Base-by-base conservation (phyloP, 2,113 vertebrate genomes). In the Irena cyanogastra region DNA sequence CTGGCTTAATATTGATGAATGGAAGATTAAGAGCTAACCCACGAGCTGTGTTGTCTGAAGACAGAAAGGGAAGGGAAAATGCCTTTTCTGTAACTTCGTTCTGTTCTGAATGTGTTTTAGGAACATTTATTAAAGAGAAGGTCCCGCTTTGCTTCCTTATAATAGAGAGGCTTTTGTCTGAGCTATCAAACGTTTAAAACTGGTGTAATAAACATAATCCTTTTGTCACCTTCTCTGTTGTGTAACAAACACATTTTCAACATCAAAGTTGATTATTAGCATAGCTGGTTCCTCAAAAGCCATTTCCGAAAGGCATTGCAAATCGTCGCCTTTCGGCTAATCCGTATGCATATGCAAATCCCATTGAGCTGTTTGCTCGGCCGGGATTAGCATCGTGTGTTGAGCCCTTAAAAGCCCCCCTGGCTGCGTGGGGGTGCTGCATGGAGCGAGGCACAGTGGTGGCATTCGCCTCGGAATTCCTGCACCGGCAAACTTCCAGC, bases 221-320 rank as follows among this genome's bases (percentile, higher is more conserved):
- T 49, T 94, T 89, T 88, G 93, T 94, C 81, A 33, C 6, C 17
- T 35, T 13, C 56, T 95, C 68, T 64, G 87, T 86, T 93, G 92
- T 90, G 69, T 42, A 86, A 83, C 83, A 92, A 85, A 78, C 76
- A 53, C 63, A 1, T 66, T 94, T 87, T 23, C 56, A 78, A 47
- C 85, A 92, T 94, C 87, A 94, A 94, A 95, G 93, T 87, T 75
- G 60, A 35, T 81, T 35, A 89, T 93, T 94, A 91, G 83, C 95
- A 90, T 93, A 68, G 76, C 81, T 81, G 78, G 56, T 69, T 86
- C 87, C 89, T 96, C 87, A 71, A 57, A 95, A 88, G 80, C 6
- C 2, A 2, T 45, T 85, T 74, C 66, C 20, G 22, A 83, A 71
- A 47, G 4, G 83, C 71, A 86, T 93, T 93, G 91, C 92, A 90